A percentile compares a stretch with the other conserved stretches of the same genome.
Conservation (phyloP, 2,797 vertebrate species). For the Gouania willdenowi region DNA sequence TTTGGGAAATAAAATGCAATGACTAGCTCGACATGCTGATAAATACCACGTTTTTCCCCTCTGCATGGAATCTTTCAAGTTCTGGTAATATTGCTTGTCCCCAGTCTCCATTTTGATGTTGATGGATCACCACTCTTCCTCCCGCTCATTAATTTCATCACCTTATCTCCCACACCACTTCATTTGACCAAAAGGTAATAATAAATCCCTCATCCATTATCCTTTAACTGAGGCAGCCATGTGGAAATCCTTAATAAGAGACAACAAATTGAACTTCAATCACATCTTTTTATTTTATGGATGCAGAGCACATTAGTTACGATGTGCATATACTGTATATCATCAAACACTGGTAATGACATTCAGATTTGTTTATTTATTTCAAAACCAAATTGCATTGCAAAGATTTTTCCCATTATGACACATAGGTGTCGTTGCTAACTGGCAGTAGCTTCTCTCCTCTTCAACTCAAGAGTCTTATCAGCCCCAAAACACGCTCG, state of each 20-base stretch:
- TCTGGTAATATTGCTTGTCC: constrained; percentile 70
- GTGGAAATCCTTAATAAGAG: constrained; percentile 99
- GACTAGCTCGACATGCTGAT: constrained; percentile 41
- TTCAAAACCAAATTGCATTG: background rate
- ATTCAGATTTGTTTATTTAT: background rate
- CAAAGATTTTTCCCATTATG: constrained; percentile 11
- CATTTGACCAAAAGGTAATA: constrained; percentile 98
- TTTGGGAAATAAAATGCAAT: constrained; percentile 42
- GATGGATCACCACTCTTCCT: constrained; percentile 96
- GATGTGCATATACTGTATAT: constrained; percentile 33
- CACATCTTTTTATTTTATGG: constrained; percentile 89
- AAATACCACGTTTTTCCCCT: constrained; percentile 49
- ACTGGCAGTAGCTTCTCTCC: constrained; percentile 30
- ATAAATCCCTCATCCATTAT: constrained; percentile 99
- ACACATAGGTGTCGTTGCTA: constrained; percentile 27
- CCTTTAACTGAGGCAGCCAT: constrained; percentile 95
- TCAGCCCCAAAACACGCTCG: constrained; percentile 81
- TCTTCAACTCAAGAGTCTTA: constrained; percentile 78
- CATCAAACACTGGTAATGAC: constrained; percentile 16
- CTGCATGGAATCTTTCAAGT: constrained; percentile 72
- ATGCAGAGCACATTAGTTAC: constrained; percentile 77
- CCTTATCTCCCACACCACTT: constrained; percentile 99
- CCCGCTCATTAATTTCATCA: constrained; percentile 99
- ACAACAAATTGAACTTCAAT: constrained; percentile 99
- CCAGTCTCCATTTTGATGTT: constrained; percentile 77